Conservation (phyloP, 2,113 vertebrate genomes). For the Lonchura striata region DNA sequence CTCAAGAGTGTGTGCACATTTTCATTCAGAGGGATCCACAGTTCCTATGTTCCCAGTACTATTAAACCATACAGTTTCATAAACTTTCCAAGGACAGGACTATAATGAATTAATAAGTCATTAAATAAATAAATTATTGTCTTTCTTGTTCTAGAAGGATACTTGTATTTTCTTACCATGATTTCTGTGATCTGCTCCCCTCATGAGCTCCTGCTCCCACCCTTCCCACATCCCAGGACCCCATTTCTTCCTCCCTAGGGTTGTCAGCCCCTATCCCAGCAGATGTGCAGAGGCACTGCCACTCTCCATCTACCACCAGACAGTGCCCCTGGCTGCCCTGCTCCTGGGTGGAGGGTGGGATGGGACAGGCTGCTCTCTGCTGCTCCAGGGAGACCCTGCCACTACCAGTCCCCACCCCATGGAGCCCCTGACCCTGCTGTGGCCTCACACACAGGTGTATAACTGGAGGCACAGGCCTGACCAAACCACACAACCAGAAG, state of each 20-base stretch:
- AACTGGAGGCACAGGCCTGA: background rate
- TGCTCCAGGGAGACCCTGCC: background rate
- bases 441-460: background rate
- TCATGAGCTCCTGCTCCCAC: fast-evolving
- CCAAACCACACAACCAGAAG: background rate
- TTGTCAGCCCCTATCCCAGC: background rate
- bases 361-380: background rate
- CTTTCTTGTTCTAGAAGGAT: background rate
- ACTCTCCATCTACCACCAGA: background rate
- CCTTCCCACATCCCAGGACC: background rate
- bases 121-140: background rate
- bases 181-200: background rate
- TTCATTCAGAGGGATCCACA: background rate
- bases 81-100: background rate
- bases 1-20: background rate
- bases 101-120: background rate
- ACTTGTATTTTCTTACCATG: background rate
- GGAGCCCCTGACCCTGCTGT: background rate
- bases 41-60: background rate
- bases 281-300: background rate
- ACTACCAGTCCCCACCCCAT: too few relatives aligned
- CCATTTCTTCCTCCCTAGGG: background rate
- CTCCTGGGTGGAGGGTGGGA: background rate
- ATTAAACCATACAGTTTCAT: background rate
- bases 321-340: fast-evolving